Evolutionary conservation across 2,113 vertebrate species (phyloP).

Genomic region (Emydocephalus ijimae): DNA sequence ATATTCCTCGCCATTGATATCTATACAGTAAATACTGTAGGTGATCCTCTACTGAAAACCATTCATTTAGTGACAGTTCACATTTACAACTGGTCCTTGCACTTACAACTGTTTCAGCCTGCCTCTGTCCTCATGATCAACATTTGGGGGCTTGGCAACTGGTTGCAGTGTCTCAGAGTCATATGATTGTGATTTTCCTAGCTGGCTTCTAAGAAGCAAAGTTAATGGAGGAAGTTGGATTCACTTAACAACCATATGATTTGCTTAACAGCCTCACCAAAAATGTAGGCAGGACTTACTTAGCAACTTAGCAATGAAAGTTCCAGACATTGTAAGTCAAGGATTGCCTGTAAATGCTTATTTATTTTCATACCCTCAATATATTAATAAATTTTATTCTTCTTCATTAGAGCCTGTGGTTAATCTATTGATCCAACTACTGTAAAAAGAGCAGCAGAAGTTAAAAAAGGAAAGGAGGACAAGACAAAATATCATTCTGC

Average conservation of each 20-base stretch:
- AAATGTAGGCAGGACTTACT: neutral
- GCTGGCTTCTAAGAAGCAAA: neutral
- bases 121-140: neutral
- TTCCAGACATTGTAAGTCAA: neutral
- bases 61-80: neutral
- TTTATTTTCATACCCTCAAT: neutral
- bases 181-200: neutral
- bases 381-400: conserved; percentile 29
- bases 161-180: neutral
- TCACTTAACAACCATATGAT: neutral
- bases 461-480: neutral
- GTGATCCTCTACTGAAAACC: no score
- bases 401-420: conserved; percentile 13
- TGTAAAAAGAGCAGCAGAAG: neutral
- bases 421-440: conserved; percentile 9
- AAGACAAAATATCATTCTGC: neutral
- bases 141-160: neutral
- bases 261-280: neutral
- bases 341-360: neutral
- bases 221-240: no score
- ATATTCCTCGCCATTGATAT: neutral
- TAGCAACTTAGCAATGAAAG: neutral
- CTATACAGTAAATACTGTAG: neutral
- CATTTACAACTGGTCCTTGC: neutral
- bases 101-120: neutral